Base-by-base conservation (phyloP, 2,797 vertebrate species). In the Simalia tracyae region DNA sequence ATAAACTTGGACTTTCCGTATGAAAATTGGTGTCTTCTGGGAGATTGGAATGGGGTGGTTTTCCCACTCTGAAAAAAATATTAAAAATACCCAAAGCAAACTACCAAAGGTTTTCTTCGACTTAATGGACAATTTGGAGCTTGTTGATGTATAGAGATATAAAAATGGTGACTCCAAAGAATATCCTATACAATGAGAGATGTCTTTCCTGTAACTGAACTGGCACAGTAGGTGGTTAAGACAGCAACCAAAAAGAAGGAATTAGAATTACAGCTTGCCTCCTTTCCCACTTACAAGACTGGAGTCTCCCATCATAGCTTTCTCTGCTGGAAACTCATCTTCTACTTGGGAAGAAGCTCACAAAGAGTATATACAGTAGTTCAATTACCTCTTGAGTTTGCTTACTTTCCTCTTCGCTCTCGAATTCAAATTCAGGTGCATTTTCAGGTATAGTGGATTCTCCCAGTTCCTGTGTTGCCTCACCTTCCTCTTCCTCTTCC, bases 401-500 rank as follows among this genome's bases (percentile, higher is more conserved):
- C 11, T 46, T 50, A 6, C 31, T 93, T 50, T 96, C 94, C 86
- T 97, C 97, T 66, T 97, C 96, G 15, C 93, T 90, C 85, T 84
- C 85, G 87, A 63, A n/a, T 81, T 86, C 93, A 15, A 15, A 31
- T 91, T 64, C 60, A 91, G 2, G 36, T 93, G 94, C 3, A 64
- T 89, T 84, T 56, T 93, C 91, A 92, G 94, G 36, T 59, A 66
- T 24, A 8, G 86, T 54, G 5, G 59, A 88, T 36, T 86, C 92
- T 89, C 94, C 94, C 66, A 94, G 90, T 76, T 95, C 94, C n/a
- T 95, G 81, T 56, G 97, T 96, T 93, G 96, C 63, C 87, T 26
- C 2, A 17, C 97, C 96, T 88, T 97, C 97, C 81, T 97, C 97
- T 68, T 57, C 96, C 59, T 98, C 98, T 96, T 98, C 98, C 84